phyloP scores from a whole-genome alignment of 2,888 invertebrate species.

The Acronicta aceris region DNA sequence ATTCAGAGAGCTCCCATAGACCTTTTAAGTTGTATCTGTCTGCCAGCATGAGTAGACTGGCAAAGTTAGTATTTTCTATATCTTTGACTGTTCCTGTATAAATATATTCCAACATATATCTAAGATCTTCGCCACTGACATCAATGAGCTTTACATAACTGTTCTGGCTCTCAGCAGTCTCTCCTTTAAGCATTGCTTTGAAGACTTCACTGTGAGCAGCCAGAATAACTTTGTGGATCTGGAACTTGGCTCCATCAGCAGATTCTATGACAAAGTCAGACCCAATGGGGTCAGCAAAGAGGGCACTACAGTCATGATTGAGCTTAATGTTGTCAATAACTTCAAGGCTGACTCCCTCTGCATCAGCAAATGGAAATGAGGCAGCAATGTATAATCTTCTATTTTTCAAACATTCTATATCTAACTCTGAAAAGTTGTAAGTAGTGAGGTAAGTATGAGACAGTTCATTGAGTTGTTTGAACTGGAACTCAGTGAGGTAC shows the following conservation, averaged over 20 bases:
- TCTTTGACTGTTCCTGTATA: slow-evolving; percentile 79
- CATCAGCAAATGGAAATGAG: slow-evolving; percentile 57
- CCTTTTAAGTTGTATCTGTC: slow-evolving; percentile 79
- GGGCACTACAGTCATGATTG: slow-evolving; percentile 72
- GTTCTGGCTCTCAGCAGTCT: slow-evolving; percentile 81
- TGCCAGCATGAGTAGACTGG: slow-evolving; percentile 75
- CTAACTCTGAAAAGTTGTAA: slow-evolving; percentile 73
- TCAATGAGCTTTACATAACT: slow-evolving; percentile 77
- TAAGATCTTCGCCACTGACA: slow-evolving; percentile 75
- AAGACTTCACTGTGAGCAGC: slow-evolving; percentile 81
- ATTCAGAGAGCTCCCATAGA: slow-evolving; percentile 71
- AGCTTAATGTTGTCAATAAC: slow-evolving; percentile 64
- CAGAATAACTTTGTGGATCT: slow-evolving; percentile 77
- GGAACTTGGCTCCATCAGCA: slow-evolving; percentile 75
- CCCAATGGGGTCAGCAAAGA: slow-evolving; percentile 75
- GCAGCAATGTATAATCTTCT: slow-evolving; percentile 74
- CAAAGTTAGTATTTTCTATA: slow-evolving; percentile 71
- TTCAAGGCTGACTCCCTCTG: slow-evolving; percentile 53
- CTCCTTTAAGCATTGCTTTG: slow-evolving; percentile 83
- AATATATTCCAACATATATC: slow-evolving; percentile 76
- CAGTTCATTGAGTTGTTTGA: slow-evolving; percentile 57
- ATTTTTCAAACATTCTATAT: slow-evolving; percentile 74
- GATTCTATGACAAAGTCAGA: slow-evolving; percentile 82
- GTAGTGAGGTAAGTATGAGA: slow-evolving; percentile 67
- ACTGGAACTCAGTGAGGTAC: slow-evolving; percentile 62